Percentiles rank a stretch among this genome's conserved stretches.
Evolutionary conservation across 2,888 invertebrate species (phyloP).

Genomic region (Acrobasis consociella): DNA sequence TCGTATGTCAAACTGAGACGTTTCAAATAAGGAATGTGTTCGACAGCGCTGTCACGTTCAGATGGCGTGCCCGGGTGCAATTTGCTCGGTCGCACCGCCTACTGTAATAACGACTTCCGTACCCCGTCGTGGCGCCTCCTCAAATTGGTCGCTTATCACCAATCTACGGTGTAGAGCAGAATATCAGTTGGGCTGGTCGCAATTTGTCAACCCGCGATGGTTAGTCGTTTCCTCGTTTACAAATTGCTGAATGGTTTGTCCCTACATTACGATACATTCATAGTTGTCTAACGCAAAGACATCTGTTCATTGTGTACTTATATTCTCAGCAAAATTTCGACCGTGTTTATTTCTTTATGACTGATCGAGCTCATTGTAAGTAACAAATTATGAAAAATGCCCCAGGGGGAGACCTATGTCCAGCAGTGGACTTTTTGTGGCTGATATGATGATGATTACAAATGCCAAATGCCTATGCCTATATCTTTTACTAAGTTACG

Average conservation of each 20-base stretch:
- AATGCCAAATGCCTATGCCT: too few relatives aligned
- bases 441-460: too few relatives aligned
- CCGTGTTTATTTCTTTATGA: too few relatives aligned
- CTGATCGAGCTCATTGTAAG: not conserved
- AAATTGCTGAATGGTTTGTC: slow-evolving; percentile 42
- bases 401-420: too few relatives aligned
- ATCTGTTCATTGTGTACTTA: not conserved
- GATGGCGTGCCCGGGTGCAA: slow-evolving; percentile 79
- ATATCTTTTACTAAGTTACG: slow-evolving; percentile 48
- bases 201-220: slow-evolving; percentile 70
- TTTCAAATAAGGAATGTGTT: slow-evolving; percentile 79
- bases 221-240: slow-evolving; percentile 62
- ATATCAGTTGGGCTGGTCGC: slow-evolving; percentile 71
- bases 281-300: not conserved
- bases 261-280: slow-evolving; percentile 26
- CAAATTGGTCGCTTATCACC: slow-evolving; percentile 83
- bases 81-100: slow-evolving; percentile 79
- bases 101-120: slow-evolving; percentile 83
- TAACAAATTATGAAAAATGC: too few relatives aligned
- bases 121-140: slow-evolving; percentile 81
- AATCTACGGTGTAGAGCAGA: slow-evolving; percentile 77
- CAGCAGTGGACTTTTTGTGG: too few relatives aligned
- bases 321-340: too few relatives aligned
- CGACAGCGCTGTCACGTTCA: slow-evolving; percentile 81
- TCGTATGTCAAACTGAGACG: slow-evolving; percentile 70